Conservation (phyloP, 2,797 vertebrate species). For the Myioborus miniatus region DNA sequence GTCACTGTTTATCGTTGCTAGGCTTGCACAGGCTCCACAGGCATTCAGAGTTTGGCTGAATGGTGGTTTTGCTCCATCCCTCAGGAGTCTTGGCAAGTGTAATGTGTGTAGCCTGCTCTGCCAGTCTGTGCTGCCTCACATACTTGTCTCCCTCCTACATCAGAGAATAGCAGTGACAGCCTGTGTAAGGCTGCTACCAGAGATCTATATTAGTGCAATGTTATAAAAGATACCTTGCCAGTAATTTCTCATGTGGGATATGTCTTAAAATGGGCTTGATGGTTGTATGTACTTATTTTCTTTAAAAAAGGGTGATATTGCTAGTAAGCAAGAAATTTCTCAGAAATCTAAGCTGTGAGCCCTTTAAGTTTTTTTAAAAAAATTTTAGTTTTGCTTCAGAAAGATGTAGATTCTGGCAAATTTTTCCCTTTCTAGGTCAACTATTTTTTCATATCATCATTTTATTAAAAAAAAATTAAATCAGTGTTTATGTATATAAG, state of each 20-base stretch:
- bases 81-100: slow-evolving; percentile 44
- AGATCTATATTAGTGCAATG: slow-evolving; percentile 26
- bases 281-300: neutral
- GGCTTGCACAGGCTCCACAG: neutral
- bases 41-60: slow-evolving; percentile 5
- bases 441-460: neutral
- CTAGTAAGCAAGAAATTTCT: neutral
- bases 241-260: slow-evolving; percentile 18
- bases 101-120: slow-evolving; percentile 42
- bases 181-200: slow-evolving; percentile 44
- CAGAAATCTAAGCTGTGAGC: neutral
- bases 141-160: slow-evolving; percentile 60
- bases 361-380: neutral
- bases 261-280: slow-evolving; percentile 20
- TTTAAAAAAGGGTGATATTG: neutral
- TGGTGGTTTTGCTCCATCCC: slow-evolving; percentile 12
- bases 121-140: slow-evolving; percentile 61
- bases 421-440: neutral
- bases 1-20: slow-evolving; percentile 44
- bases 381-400: neutral
- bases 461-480: neutral
- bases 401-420: neutral
- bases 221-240: slow-evolving; percentile 40
- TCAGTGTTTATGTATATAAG: neutral
- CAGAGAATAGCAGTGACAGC: slow-evolving; percentile 47